Evolutionary conservation across 2,113 vertebrate species (phyloP).

Genomic region (Morone chrysops): DNA sequence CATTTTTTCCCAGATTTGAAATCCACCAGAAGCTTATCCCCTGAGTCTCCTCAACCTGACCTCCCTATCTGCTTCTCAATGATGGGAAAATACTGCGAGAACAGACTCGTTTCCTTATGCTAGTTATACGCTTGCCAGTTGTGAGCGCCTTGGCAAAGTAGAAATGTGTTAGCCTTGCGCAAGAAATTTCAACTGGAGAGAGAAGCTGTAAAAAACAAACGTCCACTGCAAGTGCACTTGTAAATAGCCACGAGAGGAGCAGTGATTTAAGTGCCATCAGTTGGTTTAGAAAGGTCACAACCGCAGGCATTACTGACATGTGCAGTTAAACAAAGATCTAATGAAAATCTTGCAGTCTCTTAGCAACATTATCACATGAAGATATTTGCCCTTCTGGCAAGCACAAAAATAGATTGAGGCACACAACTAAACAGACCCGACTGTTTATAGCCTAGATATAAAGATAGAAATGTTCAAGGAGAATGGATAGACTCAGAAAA

Average conservation of each 20-base stretch:
- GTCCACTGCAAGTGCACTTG: slow-evolving; percentile 11
- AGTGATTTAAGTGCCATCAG: not conserved
- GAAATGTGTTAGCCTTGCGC: not conserved
- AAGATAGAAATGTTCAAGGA: slow-evolving; percentile 39
- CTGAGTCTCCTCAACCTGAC: slow-evolving; percentile 39
- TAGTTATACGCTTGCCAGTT: not conserved
- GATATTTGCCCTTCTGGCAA: slow-evolving; percentile 19
- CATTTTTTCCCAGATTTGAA: slow-evolving; percentile 41
- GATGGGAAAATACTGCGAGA: slow-evolving; percentile 42
- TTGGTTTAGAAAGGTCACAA: slow-evolving; percentile 6
- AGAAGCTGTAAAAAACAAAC: not conserved
- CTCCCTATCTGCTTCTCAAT: slow-evolving; percentile 38
- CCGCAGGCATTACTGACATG: slow-evolving; percentile 23
- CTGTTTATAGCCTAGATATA: slow-evolving; percentile 27
- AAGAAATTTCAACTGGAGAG: not conserved
- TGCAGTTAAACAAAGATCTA: slow-evolving; percentile 24
- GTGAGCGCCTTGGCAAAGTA: not conserved
- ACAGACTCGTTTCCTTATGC: slow-evolving; percentile 3
- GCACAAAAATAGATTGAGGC: slow-evolving; percentile 39
- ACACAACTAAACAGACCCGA: not conserved
- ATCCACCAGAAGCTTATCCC: slow-evolving; percentile 52
- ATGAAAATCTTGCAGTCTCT: slow-evolving; percentile 31
- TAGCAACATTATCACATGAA: slow-evolving; percentile 35
- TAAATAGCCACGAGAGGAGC: slow-evolving; percentile 2
- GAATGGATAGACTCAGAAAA: slow-evolving; percentile 3